Conservation (phyloP, 2,113 vertebrate genomes). For the Forbesichthys papilliferus region DNA sequence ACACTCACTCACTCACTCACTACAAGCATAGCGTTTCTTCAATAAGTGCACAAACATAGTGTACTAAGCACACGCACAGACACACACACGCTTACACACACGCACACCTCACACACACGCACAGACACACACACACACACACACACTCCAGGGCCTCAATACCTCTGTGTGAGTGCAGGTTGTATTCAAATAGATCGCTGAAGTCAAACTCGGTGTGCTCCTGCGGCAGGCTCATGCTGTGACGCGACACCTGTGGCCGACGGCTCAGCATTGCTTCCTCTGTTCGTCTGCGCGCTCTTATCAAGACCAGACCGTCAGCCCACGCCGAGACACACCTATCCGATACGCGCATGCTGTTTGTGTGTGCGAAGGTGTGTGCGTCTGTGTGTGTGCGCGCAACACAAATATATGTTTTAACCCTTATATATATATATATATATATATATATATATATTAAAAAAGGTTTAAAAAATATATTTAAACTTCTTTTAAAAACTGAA, state of each 20-base stretch:
- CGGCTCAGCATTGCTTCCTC: slow-evolving; percentile 19
- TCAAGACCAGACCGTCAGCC: not conserved
- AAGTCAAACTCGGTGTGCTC: slow-evolving; percentile 87
- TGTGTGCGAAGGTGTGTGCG: not conserved
- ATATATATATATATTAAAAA: not conserved
- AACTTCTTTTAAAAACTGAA: not conserved
- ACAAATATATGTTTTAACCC: not conserved
- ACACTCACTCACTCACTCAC: too few species aligned
- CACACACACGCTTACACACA: not conserved
- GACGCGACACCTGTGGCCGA: not conserved
- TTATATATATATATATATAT: not conserved
- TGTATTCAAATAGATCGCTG: slow-evolving; percentile 86
- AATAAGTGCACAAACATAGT: not conserved
- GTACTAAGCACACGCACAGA: not conserved
- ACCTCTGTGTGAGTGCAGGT: slow-evolving; percentile 72
- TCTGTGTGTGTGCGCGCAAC: not conserved
- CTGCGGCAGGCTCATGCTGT: slow-evolving; percentile 78
- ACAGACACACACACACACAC: not conserved
- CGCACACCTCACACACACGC: not conserved
- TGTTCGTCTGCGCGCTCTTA: slow-evolving; percentile 23
- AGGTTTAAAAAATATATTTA: not conserved
- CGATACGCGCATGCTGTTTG: not conserved
- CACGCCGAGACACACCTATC: not conserved
- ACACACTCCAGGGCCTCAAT: not conserved
- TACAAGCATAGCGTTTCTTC: not conserved